Evolutionary conservation across 2,797 vertebrate genomes (phyloP).

Genomic region (Champsocephalus esox): DNA sequence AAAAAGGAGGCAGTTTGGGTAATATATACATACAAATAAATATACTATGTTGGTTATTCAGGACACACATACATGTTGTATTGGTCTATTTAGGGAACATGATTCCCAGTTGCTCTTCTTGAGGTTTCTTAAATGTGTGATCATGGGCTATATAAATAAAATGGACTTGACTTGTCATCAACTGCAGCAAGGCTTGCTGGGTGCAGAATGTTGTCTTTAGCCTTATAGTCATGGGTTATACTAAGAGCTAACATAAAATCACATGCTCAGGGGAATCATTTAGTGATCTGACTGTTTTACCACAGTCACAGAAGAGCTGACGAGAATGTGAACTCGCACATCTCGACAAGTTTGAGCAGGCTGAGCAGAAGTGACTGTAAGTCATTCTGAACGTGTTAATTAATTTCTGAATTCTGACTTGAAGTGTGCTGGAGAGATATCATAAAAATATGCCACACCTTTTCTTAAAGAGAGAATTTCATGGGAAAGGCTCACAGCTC

Average conservation of each 20-base stretch:
- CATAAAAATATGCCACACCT: conserved; percentile 69
- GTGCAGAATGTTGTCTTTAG: conserved; percentile 15
- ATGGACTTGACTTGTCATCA: conserved; percentile 1
- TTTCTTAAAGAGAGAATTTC: conserved; percentile 67
- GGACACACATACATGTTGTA: no score
- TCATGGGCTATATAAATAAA: no score
- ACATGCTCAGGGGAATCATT: background rate
- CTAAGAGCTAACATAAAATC: background rate
- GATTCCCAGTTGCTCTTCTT: background rate
- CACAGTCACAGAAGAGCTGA: conserved; percentile 1
- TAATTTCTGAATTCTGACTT: conserved; percentile 61
- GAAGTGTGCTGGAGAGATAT: conserved; percentile 53
- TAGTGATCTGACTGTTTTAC: background rate
- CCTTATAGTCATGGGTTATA: background rate
- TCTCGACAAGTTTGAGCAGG: conserved; percentile 39
- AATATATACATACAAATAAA: no score
- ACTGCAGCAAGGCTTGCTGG: background rate
- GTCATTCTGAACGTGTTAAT: conserved; percentile 67
- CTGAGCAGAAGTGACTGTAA: conserved; percentile 17
- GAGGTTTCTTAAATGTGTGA: background rate
- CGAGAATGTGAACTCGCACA: conserved; percentile 9
- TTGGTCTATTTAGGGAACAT: background rate
- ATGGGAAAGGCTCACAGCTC: conserved; percentile 67
- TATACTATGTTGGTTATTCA: no score
- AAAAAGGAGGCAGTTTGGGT: no score